Base-by-base conservation (phyloP, 2,888 invertebrate species). In the Eupeodes luniger region DNA sequence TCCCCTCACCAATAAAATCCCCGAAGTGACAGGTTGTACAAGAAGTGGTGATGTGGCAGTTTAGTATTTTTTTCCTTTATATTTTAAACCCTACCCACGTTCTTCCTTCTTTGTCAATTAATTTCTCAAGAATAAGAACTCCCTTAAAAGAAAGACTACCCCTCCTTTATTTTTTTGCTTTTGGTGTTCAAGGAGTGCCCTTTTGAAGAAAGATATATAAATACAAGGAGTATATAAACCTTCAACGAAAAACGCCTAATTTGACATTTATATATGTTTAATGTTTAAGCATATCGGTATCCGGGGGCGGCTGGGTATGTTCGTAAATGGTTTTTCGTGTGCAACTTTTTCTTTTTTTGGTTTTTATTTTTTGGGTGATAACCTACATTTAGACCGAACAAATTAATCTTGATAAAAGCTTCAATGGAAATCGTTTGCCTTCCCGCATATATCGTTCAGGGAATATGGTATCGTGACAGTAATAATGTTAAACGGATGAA, bases 371-470 rank as follows among this genome's bases (percentile, higher is more conserved):
- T 27, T 49, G n/a, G 51, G 14, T 55, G 70, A 55, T 55, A 70
- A 55, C 70, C 70, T 70, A 70, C 40, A 55, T 70, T 70, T 44
- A 19, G 55, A 70, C 55, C 19, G 14, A 70, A 70, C 70, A 75
- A 87, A 87, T 83, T 87, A 87, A 87, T 87, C 82, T 66, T 72
- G 86, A 87, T 87, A 87, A 87, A 87, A 87, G 86, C 86, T 83
- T 87, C 83, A 76, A 79, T 82, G 74, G 75, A 66, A 86, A 72
- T 86, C 85, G 81, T 40, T 77, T 57, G 40, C 16, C 44, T 70
- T 47, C 27, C 27, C 27, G 27, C 16, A 12, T 12, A 44, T 47
- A 44, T 57, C 55, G 69, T 57, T 66, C 64, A 27, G 66, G 76
- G 70, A 75, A 70, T 44, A 19, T n/a, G 3, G 9, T 34, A 72